Base-by-base conservation (phyloP, 2,888 invertebrate species). In the Lasius platythorax region DNA sequence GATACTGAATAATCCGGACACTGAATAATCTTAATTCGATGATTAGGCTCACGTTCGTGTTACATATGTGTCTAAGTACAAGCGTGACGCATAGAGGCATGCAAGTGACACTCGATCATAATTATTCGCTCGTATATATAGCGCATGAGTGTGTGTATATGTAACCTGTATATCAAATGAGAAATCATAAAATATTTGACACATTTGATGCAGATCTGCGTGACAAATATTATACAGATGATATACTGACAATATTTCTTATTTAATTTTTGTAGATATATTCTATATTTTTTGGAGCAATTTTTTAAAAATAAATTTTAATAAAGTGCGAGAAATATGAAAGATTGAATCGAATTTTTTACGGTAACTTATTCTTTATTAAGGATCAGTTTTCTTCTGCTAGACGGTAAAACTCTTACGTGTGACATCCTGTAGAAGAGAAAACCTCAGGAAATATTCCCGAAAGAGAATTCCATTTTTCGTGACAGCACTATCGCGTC, bases 391-490 rank as follows among this genome's bases (percentile, higher is more conserved):
- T 33, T 56, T 18, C 40, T 40, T 28, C 0, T 76, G 3, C 28
- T 30, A 64, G 9, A 43, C 5, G 28, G 5, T 43, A n/a, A 43
- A 68, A 30, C 30, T 78, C 28, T 63, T 58, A 30, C 5, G 5
- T 30, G 8, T 23, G 30, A 56, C 6, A 23, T 58, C 12, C n/a
- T 30, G 15, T 23, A 18, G 8, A 68, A 43, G 68, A 61, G 23
- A 23, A 33, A 61, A 5, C 12, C 1, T 18, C 61, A 50, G 73
- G 79, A 79, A 79, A 79, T 72, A 79, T 37, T 72, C 18, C 23
- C 73, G 28, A 72, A 79, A 72, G 72, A 28, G 46, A 79, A 50
- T 61, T 79, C 23, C n/a, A 79, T 79, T 78, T 78, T 78, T 68
- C 78, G 43, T 61, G 73, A 79, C 61, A 30, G 46, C 43, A 46